These are phyloP conservation scores for Caenorhabditis elegans DNA, from an alignment of 1,140 invertebrate genomes.

Conservation along the genomic window WBcel235 BX284605.5:16435001-16435500, in stretches of 20 bases:
- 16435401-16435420: background rate
- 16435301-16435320: background rate
- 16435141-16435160: slow-evolving; percentile 30
- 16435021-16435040: background rate
- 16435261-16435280: slow-evolving; percentile 9
- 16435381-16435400: background rate
- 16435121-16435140: background rate
- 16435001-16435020: background rate
- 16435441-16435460: background rate
- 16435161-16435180: slow-evolving; percentile 9
- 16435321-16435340: background rate
- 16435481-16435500: no score
- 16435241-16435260: background rate
- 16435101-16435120: slow-evolving; percentile 1
- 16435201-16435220: background rate
- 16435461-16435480: no score
- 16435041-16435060: background rate
- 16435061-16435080: slow-evolving; percentile 20
- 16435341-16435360: background rate
- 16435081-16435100: background rate
- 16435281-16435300: background rate
- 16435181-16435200: no score
- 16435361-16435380: background rate
- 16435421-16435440: background rate
- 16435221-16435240: background rate